These are phyloP conservation scores for Rhinella marina DNA, from an alignment of 2,797 vertebrate genomes.

Conservation along the genomic window DNA sequence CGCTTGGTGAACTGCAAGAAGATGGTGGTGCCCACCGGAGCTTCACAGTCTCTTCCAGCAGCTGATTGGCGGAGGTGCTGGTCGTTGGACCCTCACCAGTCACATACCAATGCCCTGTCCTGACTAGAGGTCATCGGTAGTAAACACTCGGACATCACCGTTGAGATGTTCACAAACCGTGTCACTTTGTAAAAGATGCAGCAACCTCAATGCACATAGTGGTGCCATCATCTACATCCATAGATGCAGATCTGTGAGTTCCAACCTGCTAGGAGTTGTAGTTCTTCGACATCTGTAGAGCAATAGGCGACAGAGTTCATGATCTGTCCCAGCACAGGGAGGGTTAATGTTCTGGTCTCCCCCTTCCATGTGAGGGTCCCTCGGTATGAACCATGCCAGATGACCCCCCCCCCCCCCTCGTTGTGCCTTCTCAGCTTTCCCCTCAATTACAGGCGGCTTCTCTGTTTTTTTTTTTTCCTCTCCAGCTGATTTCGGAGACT, in stretches of 20 bases:
- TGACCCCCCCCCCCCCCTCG: no score
- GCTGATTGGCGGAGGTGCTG: no score
- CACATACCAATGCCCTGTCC: no score
- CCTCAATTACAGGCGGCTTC: neutral
- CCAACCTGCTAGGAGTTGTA: neutral
- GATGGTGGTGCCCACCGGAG: no score
- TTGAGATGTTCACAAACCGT: neutral
- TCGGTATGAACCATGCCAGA: neutral
- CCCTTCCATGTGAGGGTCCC: neutral
- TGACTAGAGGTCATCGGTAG: no score
- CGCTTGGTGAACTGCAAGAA: no score
- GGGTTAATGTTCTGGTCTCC: neutral
- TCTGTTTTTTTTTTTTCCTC: conserved; percentile 54
- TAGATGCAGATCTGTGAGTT: no score
- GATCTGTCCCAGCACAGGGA: neutral
- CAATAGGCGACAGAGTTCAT: neutral
- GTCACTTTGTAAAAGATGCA: neutral
- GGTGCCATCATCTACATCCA: no score
- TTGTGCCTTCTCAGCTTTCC: neutral
- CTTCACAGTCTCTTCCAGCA: no score
- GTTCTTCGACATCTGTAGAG: neutral
- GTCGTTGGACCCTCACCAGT: no score
- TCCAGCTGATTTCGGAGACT: conserved; percentile 97
- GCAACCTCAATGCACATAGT: neutral
- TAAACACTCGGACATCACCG: no score